Base-by-base conservation (phyloP, 2,113 vertebrate genomes). In the Planiliza haematocheilus region DNA sequence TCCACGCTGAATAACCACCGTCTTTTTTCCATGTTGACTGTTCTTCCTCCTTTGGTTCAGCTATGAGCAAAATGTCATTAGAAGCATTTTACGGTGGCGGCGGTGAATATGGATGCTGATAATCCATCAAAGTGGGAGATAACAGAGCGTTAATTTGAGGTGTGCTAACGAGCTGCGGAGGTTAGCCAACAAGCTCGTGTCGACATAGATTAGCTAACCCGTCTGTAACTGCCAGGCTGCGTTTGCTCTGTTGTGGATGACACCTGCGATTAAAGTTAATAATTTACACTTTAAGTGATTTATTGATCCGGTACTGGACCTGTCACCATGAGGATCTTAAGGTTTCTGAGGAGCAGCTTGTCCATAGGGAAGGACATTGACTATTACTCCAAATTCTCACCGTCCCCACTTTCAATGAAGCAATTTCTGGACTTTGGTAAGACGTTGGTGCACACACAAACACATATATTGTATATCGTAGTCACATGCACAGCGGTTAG, bases 401-500 rank as follows among this genome's bases (percentile, higher is more conserved):
- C 94, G 7, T 95, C 94, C 0, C 94, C 94, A 46, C 91, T 95
- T 1, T 95, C 94, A n/a, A 95, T 95, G 86, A 95, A 95, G 82
- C 94, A 95, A 83, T 94, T 95, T 76, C 86, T 95, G 82, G 94
- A 95, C 83, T 95, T 95, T 73, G 94, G 94, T 95, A 81, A 92
- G 92, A 71, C 4, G 20, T n/a, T 37, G 10, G 5, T 9, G 2
- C 10, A 56, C 16, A 37, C 14, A 9, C 2, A n/a, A 37, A 56
- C 30, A 53, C 36, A 8, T 50, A 18, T 36, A 0, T 20, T 24
- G 45, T 30, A 30, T 30, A 30, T 30, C 24, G 2, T 30, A 30
- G 24, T 30, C 24, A 30, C 5, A 5, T 30, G 24, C 24, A 30
- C 24, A 30, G 24, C 5, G 24, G 24, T 30, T 30, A 30, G 24